A percentile compares a stretch with the other conserved stretches of the same genome.
These are phyloP conservation scores for Brachyptera putata DNA, from an alignment of 2,888 invertebrate genomes.

Conservation along the genomic window DNA sequence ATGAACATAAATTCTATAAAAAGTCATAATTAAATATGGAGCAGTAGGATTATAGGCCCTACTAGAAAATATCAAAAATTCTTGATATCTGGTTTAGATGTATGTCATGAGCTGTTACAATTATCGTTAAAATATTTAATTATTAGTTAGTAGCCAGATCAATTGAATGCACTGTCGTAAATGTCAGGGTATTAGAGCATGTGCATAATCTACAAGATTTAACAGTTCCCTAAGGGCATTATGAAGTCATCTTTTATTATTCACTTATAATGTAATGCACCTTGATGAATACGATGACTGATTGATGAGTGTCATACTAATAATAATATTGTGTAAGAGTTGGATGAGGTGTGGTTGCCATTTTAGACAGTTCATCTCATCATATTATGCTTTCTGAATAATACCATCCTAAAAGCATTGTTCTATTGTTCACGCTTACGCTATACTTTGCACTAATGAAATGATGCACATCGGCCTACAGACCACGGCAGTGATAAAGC, in stretches of 20 bases:
- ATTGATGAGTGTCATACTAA: slow-evolving; percentile 1
- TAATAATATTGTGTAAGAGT: slow-evolving; percentile 4
- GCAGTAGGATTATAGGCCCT: no score
- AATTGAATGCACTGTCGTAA: no score
- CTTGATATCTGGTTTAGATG: no score
- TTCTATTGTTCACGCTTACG: background rate
- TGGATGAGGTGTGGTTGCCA: slow-evolving; percentile 5
- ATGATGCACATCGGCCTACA: no score
- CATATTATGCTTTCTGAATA: background rate
- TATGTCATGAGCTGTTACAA: no score
- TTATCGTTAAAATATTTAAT: no score
- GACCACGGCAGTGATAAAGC: no score
- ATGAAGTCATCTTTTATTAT: background rate
- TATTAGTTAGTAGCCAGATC: no score
- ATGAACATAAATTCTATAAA: no score
- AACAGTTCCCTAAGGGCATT: background rate
- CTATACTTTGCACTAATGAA: background rate
- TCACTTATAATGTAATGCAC: background rate
- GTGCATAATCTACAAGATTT: background rate
- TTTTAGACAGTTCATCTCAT: no score
- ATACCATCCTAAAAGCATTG: background rate
- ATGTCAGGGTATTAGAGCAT: background rate
- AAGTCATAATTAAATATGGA: no score
- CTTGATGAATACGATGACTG: slow-evolving; percentile 1
- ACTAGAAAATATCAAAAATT: no score